phyloP scores from a whole-genome alignment of 2,797 vertebrate species.

The Sebastes minor region DNA sequence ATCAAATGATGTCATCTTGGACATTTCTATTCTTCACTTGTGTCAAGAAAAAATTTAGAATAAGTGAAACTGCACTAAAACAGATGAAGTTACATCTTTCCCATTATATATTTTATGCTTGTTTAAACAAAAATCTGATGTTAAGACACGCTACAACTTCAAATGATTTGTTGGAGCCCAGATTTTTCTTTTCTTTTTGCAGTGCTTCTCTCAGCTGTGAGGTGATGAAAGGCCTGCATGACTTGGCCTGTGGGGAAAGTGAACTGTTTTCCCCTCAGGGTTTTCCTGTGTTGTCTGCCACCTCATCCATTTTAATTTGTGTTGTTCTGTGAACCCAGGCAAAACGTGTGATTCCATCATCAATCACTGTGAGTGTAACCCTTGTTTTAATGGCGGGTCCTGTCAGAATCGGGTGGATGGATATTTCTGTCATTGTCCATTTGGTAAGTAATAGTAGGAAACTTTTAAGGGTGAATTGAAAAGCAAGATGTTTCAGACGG shows the following conservation, averaged over 20 bases:
- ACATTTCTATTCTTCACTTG: slow-evolving; percentile 16
- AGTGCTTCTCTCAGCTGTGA: slow-evolving; percentile 55
- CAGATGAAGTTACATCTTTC: slow-evolving; percentile 21
- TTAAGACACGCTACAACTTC: background rate
- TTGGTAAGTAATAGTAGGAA: slow-evolving; percentile 88
- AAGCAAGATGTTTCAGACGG: slow-evolving; percentile 41
- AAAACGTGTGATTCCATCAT: slow-evolving; percentile 94
- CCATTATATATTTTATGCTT: background rate
- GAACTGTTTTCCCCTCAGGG: slow-evolving; percentile 38
- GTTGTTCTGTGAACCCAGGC: slow-evolving; percentile 88
- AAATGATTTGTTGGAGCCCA: slow-evolving; percentile 53
- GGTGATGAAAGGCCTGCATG: slow-evolving; percentile 61
- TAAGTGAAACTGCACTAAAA: slow-evolving; percentile 4
- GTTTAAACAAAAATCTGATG: background rate
- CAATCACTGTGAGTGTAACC: slow-evolving; percentile 99
- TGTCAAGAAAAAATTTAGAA: background rate
- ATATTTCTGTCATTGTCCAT: slow-evolving; percentile 97
- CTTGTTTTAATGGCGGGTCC: slow-evolving; percentile 98
- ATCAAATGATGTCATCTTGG: slow-evolving; percentile 53
- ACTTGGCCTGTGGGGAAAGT: slow-evolving; percentile 42
- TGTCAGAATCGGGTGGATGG: slow-evolving; percentile 96
- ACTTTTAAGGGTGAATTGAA: slow-evolving; percentile 41
- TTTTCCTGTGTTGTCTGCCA: slow-evolving; percentile 63
- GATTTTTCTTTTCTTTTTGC: slow-evolving; percentile 34
- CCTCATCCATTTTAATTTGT: slow-evolving; percentile 84